These are phyloP conservation scores for Channa argus DNA, from an alignment of 2,113 vertebrate genomes.

Conservation along the genomic window DNA sequence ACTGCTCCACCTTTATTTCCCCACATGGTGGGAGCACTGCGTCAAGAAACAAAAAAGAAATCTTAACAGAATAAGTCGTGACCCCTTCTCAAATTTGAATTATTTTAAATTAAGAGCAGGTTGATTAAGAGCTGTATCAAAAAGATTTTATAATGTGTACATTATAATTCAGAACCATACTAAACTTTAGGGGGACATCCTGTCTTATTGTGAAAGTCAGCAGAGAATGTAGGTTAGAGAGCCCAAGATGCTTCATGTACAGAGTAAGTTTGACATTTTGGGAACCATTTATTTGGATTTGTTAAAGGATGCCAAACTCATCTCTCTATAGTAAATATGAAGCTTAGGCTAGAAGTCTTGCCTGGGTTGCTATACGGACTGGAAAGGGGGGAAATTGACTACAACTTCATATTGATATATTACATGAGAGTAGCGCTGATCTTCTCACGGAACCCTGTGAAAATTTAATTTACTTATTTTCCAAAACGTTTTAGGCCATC, in stretches of 20 bases:
- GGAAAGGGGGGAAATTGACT: not conserved
- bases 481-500: not conserved
- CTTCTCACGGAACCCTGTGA: too few relatives aligned
- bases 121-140: not conserved
- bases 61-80: not conserved
- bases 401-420: too few relatives aligned
- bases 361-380: not conserved
- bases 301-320: not conserved
- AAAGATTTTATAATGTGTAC: not conserved
- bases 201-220: not conserved
- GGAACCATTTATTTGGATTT: too few relatives aligned
- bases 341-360: not conserved
- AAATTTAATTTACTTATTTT: too few relatives aligned
- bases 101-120: not conserved
- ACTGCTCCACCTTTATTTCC: slow-evolving; percentile 5
- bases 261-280: not conserved
- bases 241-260: not conserved
- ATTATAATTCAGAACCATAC: not conserved
- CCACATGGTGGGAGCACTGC: slow-evolving; percentile 63
- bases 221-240: too few relatives aligned
- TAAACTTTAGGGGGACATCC: too few relatives aligned
- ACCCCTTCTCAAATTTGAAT: not conserved
- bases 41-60: not conserved
- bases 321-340: not conserved
- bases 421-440: too few relatives aligned